Base-by-base conservation (phyloP, 35 echinoderm and acorn worm species). In the Lytechinus variegatus region DNA sequence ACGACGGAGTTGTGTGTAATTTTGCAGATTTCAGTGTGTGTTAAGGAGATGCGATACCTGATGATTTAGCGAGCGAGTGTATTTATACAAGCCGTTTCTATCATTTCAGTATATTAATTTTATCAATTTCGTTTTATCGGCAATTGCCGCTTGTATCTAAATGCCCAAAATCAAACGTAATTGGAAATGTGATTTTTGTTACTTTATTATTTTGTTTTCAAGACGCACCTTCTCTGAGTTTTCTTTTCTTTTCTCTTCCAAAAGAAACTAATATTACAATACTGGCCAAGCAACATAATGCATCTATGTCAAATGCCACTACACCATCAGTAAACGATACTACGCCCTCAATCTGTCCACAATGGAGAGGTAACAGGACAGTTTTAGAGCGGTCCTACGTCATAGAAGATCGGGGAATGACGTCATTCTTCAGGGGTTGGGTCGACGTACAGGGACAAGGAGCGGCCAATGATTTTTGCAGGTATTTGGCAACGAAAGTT, bases 401-500 rank as follows among this genome's bases (percentile, higher is more conserved):
- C 66, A 79, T 79, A 19, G n/a, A 24, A 24, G 66, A 79, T 79
- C 66, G 66, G 66, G 98, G 98, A 4, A 87, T 92, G 53, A 57
- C 56, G 28, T 56, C 87, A 53, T 94, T 95, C 21, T 99, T 99
- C 92, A 86, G 94, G 27, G 98, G 98, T 53, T 99, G 98, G 98
- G 98, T 96, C 19, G 98, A 99, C 87, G 96, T 99, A 1, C 98
- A 97, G 28, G 98, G 96, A 44, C 98, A 99, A 86, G 98, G 98
- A 1, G 98, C 98, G 14, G 89, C 96, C 1, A 99, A 99, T 56
- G 98, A 99, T 89, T 99, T 94, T 55, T 99, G 98, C 94, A 97
- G 98, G 97, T 98, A 86, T 44, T 44, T 0, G 4, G 86, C 61
- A 44, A 28, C 94, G 24, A 28, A 9, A 72, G 19, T 21, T 72